Percentiles rank a stretch among this genome's conserved stretches.
phyloP scores from a whole-genome alignment of 2,797 vertebrate genomes.

The Hoplostethus atlanticus region DNA sequence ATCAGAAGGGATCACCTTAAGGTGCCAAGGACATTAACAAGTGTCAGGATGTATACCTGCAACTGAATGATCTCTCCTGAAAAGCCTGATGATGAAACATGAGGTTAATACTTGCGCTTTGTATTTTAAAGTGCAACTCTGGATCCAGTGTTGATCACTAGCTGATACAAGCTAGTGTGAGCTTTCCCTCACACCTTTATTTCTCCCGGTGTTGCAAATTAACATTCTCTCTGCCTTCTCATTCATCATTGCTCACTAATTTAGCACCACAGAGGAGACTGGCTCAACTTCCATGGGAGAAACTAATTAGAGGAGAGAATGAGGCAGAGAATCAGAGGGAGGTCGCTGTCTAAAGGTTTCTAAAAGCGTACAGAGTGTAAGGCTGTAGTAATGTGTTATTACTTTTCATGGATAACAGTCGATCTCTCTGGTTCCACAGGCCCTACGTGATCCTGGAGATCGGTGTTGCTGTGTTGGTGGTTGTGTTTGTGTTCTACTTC shows the following conservation, averaged over 20 bases:
- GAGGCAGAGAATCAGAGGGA: constrained; percentile 63
- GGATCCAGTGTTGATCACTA: constrained; percentile 2
- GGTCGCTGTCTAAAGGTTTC: constrained; percentile 42
- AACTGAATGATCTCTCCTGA: constrained; percentile 7
- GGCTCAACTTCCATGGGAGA: constrained; percentile 45
- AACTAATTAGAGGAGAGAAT: constrained; percentile 65
- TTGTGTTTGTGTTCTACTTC: constrained; percentile 81
- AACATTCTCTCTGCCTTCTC: constrained; percentile 55
- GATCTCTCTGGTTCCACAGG: constrained; percentile 57
- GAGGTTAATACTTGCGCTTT: background rate
- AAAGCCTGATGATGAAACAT: constrained; percentile 6
- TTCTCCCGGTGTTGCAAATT: constrained; percentile 50
- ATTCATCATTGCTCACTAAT: constrained; percentile 75
- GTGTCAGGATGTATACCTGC: background rate
- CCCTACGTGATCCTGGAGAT: constrained; percentile 74
- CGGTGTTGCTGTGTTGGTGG: constrained; percentile 75
- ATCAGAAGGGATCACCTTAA: background rate
- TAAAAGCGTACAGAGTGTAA: constrained; percentile 3
- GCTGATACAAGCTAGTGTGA: background rate
- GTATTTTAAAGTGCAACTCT: background rate
- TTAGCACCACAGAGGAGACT: constrained; percentile 50
- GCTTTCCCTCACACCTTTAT: constrained; percentile 40
- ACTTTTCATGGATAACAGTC: constrained; percentile 37
- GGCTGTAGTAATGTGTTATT: constrained; percentile 12
- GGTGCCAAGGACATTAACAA: background rate